Base-by-base conservation (phyloP, 2,113 vertebrate species). In the Platycercus adscitus region DNA sequence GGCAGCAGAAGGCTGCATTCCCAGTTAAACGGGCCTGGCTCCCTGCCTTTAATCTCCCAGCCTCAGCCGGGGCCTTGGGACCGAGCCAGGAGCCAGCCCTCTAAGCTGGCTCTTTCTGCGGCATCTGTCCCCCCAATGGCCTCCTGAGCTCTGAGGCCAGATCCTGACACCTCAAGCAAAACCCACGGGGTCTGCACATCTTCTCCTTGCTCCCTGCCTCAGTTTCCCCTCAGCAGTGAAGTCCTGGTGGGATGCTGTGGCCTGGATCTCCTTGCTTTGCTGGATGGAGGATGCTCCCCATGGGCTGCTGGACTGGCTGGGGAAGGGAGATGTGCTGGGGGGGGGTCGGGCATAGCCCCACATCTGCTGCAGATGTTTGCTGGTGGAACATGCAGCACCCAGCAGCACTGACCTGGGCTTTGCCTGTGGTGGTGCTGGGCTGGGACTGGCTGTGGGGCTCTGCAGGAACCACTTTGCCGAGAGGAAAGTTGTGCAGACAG, bases 231-330 rank as follows among this genome's bases (percentile, higher is more conserved):
- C 18, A 13, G 31, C 31, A 37, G 29, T 6, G 44, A 3, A 9
- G 28, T 71, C 23, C 71, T 7, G 2, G 17, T 2, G n/a, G 52
- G n/a, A 17, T 43, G 15, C 18, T 0, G 9, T 31, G 63, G 35
- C 46, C 39, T 3, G 2, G 14, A 35, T 13, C 46, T 61, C 53
- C 53, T 53, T 3, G 1, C 13, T 19, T 31, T 71, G 56, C 53
- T 2, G 13, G 5, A 4, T 16, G 37, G 0, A 0, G 50, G 64
- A 13, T 49, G 28, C 9, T 56, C 10, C 33, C 19, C 47, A 3
- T 0, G 31, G 8, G 8, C 47, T 46, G 46, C 33, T 47, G 70
- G 25, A 7, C 56, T 33, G 31, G 35, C 10, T 52, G 50, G 50
- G 25, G 23, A 50, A 56, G 26, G 31, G 41, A 49, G 20, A 14